Percentiles rank a stretch among this genome's conserved stretches.
phyloP scores from a whole-genome alignment of 2,797 vertebrate species.

The Sebastiscus albofasciatus region DNA sequence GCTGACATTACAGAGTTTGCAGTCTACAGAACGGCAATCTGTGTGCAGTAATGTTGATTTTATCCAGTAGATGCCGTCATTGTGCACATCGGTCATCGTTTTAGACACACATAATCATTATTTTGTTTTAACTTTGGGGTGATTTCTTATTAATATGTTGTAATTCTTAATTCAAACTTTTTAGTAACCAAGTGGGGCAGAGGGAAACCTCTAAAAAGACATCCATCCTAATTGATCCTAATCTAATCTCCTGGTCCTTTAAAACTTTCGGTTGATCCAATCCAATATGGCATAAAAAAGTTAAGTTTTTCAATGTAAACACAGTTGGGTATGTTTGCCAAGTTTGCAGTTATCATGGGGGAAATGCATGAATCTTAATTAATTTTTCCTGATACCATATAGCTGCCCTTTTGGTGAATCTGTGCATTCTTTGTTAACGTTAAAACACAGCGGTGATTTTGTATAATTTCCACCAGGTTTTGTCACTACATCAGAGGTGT shows the following conservation, averaged over 20 bases:
- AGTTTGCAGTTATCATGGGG: accelerated
- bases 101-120: neutral
- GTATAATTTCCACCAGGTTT: neutral
- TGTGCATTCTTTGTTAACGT: neutral
- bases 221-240: neutral
- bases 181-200: neutral
- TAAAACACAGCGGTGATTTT: neutral
- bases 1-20: neutral
- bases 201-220: neutral
- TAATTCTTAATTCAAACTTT: neutral
- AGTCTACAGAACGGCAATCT: neutral
- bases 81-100: neutral
- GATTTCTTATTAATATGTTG: neutral
- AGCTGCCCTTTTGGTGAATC: neutral
- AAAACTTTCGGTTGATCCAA: neutral
- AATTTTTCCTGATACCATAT: accelerated
- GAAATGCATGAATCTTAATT: neutral
- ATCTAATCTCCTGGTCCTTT: neutral
- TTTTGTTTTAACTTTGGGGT: neutral
- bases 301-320: too few relatives aligned
- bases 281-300: neutral
- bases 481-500: neutral
- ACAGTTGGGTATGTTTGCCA: too few relatives aligned
- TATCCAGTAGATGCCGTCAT: constrained; percentile 2
- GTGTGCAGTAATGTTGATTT: neutral